phyloP scores from a whole-genome alignment of 2,797 vertebrate genomes.

The Oophaga sylvatica region DNA sequence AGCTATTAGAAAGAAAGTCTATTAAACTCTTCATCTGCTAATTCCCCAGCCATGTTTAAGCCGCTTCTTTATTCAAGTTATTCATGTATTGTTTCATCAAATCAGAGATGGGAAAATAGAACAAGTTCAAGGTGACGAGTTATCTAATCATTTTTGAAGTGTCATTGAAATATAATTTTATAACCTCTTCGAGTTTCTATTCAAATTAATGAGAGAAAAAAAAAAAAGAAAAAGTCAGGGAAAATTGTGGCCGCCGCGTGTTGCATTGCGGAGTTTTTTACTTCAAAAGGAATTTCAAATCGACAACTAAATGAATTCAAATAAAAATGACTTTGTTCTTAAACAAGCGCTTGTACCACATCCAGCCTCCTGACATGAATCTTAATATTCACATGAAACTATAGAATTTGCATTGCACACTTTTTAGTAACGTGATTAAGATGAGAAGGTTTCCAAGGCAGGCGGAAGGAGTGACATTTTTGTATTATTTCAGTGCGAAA shows the following conservation, averaged over 20 bases:
- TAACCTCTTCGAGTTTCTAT: conserved; percentile 34
- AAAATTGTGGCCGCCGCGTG: neutral
- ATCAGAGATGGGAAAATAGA: conserved; percentile 39
- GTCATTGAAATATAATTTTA: conserved; percentile 50
- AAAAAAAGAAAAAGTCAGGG: neutral
- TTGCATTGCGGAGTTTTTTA: conserved; percentile 23
- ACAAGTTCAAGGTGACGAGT: conserved; percentile 42
- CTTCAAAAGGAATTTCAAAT: conserved; percentile 37
- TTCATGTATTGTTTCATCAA: conserved; percentile 45
- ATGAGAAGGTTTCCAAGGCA: neutral
- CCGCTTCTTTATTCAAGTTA: conserved; percentile 28
- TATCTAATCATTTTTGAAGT: conserved; percentile 51
- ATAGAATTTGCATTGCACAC: neutral
- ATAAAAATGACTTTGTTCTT: conserved; percentile 25
- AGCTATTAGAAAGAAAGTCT: conserved; percentile 43
- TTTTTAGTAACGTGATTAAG: neutral
- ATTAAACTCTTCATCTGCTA: conserved; percentile 45
- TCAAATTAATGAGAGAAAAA: conserved; percentile 15
- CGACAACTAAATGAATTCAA: conserved; percentile 5
- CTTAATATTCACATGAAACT: conserved; percentile 22
- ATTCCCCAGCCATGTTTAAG: conserved; percentile 40
- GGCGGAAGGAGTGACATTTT: neutral
- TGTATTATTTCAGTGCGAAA: neutral
- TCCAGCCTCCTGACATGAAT: conserved; percentile 5
- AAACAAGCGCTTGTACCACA: neutral